Evolutionary conservation across 1,140 invertebrate genomes (phyloP).

Genomic region (Drosophila melanogaster): Release_6_plus_ISO1_MT NT_033777.3:19699001-19699500

Average conservation of each 20-base stretch:
- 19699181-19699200: conserved; percentile 62
- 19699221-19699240: conserved; percentile 26
- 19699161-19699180: conserved; percentile 79
- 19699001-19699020: conserved; percentile 74
- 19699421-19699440: conserved; percentile 65
- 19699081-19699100: conserved; percentile 39
- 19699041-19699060: conserved; percentile 73
- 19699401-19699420: conserved; percentile 67
- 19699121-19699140: conserved; percentile 18
- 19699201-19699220: conserved; percentile 10
- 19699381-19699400: conserved; percentile 63
- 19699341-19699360: conserved; percentile 62
- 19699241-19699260: conserved; percentile 28
- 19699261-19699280: conserved; percentile 5
- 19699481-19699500: conserved; percentile 70
- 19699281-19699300: conserved; percentile 44
- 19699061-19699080: conserved; percentile 43
- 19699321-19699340: conserved; percentile 81
- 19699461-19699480: conserved; percentile 33
- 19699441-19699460: conserved; percentile 49
- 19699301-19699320: conserved; percentile 42
- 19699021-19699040: conserved; percentile 70
- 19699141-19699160: conserved; percentile 68
- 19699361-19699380: conserved; percentile 39
- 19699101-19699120: conserved; percentile 32